These are phyloP conservation scores for Megaceryle alcyon DNA, from an alignment of 2,797 vertebrate genomes.

Conservation along the genomic window DNA sequence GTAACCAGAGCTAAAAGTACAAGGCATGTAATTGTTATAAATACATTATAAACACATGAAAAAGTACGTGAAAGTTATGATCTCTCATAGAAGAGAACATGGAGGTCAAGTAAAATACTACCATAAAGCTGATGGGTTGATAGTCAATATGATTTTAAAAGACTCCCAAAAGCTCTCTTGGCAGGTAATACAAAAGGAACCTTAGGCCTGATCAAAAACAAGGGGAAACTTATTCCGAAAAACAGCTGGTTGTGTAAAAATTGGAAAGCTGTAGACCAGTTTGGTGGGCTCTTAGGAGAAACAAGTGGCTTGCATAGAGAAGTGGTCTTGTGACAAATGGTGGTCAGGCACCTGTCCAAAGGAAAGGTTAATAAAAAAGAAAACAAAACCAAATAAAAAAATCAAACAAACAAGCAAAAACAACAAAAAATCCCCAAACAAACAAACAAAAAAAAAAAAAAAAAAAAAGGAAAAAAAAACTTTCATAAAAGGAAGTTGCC, in stretches of 20 bases:
- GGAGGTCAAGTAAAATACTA: neutral
- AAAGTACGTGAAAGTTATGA: neutral
- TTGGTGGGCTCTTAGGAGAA: neutral
- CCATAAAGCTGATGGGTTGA: neutral
- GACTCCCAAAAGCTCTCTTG: neutral
- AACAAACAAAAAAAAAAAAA: no score
- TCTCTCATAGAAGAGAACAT: neutral
- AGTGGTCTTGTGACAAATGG: neutral
- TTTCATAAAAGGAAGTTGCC: constrained; percentile 61
- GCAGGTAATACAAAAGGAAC: neutral
- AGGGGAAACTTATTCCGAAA: neutral
- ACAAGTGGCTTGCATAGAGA: neutral
- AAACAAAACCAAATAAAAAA: neutral
- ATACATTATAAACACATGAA: neutral
- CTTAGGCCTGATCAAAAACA: neutral
- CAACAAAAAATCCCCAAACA: no score
- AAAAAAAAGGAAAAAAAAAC: neutral
- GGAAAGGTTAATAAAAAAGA: constrained; percentile 20
- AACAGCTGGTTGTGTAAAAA: neutral
- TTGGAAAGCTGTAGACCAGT: neutral
- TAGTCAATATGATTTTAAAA: neutral
- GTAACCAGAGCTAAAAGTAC: neutral
- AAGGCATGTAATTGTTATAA: neutral
- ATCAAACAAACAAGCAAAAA: no score
- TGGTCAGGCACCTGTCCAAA: constrained; percentile 38